A percentile compares a stretch with the other conserved stretches of the same genome.
phyloP scores from a whole-genome alignment of 1,140 invertebrate species.

The Tenebrio molitor region DNA sequence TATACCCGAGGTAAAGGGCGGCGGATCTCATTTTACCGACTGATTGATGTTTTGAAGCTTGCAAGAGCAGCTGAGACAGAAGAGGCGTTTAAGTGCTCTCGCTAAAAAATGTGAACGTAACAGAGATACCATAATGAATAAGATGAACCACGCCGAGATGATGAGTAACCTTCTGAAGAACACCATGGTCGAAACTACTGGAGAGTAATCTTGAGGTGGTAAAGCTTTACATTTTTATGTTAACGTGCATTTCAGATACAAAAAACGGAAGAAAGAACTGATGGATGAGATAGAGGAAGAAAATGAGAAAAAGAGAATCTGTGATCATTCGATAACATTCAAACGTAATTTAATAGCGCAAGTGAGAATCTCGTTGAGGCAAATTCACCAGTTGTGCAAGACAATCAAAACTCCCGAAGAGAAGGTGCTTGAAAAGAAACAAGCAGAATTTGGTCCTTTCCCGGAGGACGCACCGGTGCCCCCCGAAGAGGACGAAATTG shows the following conservation, averaged over 20 bases:
- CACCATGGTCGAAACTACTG: slow-evolving; percentile 70
- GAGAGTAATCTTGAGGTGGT: slow-evolving; percentile 46
- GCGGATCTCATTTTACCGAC: slow-evolving; percentile 19
- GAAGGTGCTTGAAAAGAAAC: slow-evolving; percentile 34
- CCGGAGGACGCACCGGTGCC: neutral
- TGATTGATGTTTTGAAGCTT: slow-evolving; percentile 66
- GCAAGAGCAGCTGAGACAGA: slow-evolving; percentile 71
- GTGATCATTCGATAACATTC: slow-evolving; percentile 45
- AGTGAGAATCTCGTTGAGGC: slow-evolving; percentile 58
- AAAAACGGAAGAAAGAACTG: slow-evolving; percentile 68
- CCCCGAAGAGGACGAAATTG: slow-evolving; percentile 57
- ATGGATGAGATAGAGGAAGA: slow-evolving; percentile 66
- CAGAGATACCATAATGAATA: slow-evolving; percentile 69
- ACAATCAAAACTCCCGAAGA: slow-evolving; percentile 39
- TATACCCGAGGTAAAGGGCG: slow-evolving; percentile 65
- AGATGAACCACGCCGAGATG: slow-evolving; percentile 70
- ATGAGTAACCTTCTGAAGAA: slow-evolving; percentile 71
- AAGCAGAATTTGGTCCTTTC: neutral
- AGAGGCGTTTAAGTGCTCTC: slow-evolving; percentile 68
- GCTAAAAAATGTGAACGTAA: slow-evolving; percentile 68
- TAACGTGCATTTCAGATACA: slow-evolving; percentile 66
- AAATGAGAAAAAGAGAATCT: slow-evolving; percentile 65
- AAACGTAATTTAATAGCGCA: slow-evolving; percentile 56
- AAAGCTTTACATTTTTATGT: slow-evolving; percentile 50
- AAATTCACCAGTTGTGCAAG: slow-evolving; percentile 55